Base-by-base conservation (phyloP, 1,140 invertebrate species). In the Bombus breviceps region DNA sequence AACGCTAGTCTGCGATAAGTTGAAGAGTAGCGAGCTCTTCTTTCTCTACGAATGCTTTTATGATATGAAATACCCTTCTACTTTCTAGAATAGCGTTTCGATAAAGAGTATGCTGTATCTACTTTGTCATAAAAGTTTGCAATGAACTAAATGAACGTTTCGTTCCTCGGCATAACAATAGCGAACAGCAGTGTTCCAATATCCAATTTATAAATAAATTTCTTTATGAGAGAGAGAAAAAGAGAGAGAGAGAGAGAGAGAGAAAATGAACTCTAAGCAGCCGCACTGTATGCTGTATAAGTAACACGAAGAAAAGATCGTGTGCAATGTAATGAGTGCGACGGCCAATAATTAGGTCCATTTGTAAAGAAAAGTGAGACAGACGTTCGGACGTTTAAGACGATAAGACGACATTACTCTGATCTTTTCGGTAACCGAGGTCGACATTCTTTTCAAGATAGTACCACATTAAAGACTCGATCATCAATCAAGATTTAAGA, bases 401-500 rank as follows among this genome's bases (percentile, higher is more conserved):
- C 43, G 73, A 47, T 83, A 83, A 77, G 62, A 69, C 72, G 62
- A 53, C 73, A 41, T 77, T 77, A 59, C 74, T 53, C 62, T 12
- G 75, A 69, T 84, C 82, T 41, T 32, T 28, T 22, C 1, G 47
- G 28, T 43, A 13, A 68, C 66, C 32, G 13, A n/a, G 47, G 47
- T 71, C 75, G 76, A 37, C 76, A 59, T 41, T 71, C 47, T 34
- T 34, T 3, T 43, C 66, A 79, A 18, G 68, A 72, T 62, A 80
- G 66, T 9, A 18, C 3, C 37, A 62, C 15, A 78, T 68, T 81
- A 85, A 85, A 68, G 78, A 75, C 69, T 84, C 69, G 34, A 28
- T 39, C 41, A 78, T 83, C 85, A 74, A 86, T 86, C 85, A 83
- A 86, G 66, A 83, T 82, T 86, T 83, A 83, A 78, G 68, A 43